Percentiles rank a stretch among this genome's conserved stretches.
These are phyloP conservation scores for Polyergus mexicanus DNA, from an alignment of 1,140 invertebrate genomes.

Conservation along the genomic window DNA sequence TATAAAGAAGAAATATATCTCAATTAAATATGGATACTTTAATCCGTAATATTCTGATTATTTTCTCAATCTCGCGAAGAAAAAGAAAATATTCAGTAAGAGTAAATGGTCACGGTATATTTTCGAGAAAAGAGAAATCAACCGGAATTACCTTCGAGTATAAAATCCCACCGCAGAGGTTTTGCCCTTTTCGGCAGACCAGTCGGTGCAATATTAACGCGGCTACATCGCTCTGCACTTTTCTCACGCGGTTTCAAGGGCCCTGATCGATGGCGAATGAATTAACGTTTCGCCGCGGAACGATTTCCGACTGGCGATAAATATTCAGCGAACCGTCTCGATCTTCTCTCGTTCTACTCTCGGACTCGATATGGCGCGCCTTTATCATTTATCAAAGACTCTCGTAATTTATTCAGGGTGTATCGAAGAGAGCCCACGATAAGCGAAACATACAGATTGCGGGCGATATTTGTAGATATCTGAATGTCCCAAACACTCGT, in stretches of 20 bases:
- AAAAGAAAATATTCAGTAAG: not conserved
- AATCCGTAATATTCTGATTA: not conserved
- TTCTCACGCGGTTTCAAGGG: slow-evolving; percentile 42
- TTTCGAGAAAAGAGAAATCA: slow-evolving; percentile 2
- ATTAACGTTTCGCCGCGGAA: slow-evolving; percentile 41
- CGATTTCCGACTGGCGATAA: slow-evolving; percentile 31
- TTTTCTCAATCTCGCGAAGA: not conserved
- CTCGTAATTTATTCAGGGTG: slow-evolving; percentile 31
- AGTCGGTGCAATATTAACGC: slow-evolving; percentile 45
- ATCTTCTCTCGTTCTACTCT: slow-evolving; percentile 15
- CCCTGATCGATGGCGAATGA: slow-evolving; percentile 52
- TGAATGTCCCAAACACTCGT: slow-evolving; percentile 5
- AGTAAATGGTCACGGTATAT: slow-evolving; percentile 3
- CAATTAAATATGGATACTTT: not conserved
- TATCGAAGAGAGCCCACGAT: not conserved
- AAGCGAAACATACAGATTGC: slow-evolving; percentile 17
- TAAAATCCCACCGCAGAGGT: slow-evolving; percentile 23
- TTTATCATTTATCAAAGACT: slow-evolving; percentile 42
- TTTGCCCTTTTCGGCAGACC: slow-evolving; percentile 14
- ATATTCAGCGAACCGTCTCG: slow-evolving; percentile 41
- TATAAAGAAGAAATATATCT: not conserved
- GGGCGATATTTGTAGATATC: not conserved
- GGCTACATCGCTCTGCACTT: slow-evolving; percentile 53
- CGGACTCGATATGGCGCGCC: slow-evolving; percentile 15
- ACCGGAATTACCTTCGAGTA: not conserved